Conservation (phyloP, 2,113 vertebrate genomes). For the Grus americana region DNA sequence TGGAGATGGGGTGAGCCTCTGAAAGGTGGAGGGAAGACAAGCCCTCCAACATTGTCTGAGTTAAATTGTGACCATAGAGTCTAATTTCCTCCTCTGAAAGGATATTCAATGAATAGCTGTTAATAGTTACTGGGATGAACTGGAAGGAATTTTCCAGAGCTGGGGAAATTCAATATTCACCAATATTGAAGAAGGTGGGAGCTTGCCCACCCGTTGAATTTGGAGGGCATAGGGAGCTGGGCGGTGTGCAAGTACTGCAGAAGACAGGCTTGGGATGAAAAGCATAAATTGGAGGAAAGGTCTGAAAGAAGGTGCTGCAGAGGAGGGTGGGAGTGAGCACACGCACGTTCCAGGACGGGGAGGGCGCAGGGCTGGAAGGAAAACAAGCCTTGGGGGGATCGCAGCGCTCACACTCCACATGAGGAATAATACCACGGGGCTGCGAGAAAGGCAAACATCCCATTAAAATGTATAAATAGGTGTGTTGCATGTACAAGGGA, state of each 20-base stretch:
- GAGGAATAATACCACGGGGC: not conserved
- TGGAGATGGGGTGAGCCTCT: not conserved
- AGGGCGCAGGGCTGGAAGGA: not conserved
- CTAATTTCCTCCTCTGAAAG: not conserved
- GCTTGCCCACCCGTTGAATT: not conserved
- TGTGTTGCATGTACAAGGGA: slow-evolving; percentile 28
- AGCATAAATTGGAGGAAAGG: not conserved
- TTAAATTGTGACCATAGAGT: not conserved
- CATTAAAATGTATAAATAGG: not conserved
- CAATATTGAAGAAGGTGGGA: not conserved
- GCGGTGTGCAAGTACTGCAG: not conserved
- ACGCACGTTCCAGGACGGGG: not conserved
- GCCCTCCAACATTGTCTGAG: accelerated
- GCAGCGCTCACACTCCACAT: accelerated
- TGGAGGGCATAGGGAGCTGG: not conserved
- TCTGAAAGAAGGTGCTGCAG: not conserved
- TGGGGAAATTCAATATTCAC: not conserved
- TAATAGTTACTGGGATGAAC: not conserved
- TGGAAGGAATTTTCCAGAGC: not conserved
- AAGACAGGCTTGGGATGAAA: not conserved
- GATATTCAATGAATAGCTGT: not conserved
- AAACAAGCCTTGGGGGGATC: not conserved
- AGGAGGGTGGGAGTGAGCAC: not conserved
- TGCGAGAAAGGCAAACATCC: not conserved
- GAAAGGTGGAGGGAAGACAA: not conserved